Evolutionary conservation across 1,140 invertebrate species (phyloP).

Genomic region (Lerema accius): DNA sequence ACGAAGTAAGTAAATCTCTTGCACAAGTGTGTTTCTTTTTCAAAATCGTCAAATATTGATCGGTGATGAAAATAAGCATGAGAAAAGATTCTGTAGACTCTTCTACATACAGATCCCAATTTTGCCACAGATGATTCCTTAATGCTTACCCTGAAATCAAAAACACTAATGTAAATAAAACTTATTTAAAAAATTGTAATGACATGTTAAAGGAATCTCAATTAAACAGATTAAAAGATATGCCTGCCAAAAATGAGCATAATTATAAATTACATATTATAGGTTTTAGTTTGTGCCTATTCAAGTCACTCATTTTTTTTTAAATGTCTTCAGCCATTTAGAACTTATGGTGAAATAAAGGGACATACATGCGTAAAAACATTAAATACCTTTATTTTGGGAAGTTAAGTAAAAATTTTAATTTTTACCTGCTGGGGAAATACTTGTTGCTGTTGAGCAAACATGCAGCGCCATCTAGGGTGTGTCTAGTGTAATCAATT

Average conservation of each 20-base stretch:
- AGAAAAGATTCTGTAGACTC: conserved; percentile 99
- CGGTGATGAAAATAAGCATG: conserved; percentile 99
- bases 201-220: too few species aligned
- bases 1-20: conserved; percentile 99
- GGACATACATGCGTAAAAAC: background rate
- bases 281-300: too few species aligned
- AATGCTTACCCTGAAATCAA: conserved; percentile 94
- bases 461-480: conserved; percentile 99
- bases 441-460: conserved; percentile 99
- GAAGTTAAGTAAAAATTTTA: conserved; percentile 6
- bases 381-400: too few species aligned
- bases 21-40: conserved; percentile 97
- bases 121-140: conserved; percentile 99
- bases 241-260: too few species aligned
- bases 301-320: too few species aligned
- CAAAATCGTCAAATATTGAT: conserved; percentile 98
- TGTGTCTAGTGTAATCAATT: conserved; percentile 99
- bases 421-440: conserved; percentile 96
- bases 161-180: too few species aligned
- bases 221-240: too few species aligned
- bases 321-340: too few species aligned
- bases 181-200: too few species aligned
- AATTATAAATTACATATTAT: too few species aligned
- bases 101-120: conserved; percentile 97
- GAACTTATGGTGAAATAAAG: too few species aligned